Conservation (phyloP, 2,888 invertebrate species). For the Thecocarcelia acutangulata region DNA sequence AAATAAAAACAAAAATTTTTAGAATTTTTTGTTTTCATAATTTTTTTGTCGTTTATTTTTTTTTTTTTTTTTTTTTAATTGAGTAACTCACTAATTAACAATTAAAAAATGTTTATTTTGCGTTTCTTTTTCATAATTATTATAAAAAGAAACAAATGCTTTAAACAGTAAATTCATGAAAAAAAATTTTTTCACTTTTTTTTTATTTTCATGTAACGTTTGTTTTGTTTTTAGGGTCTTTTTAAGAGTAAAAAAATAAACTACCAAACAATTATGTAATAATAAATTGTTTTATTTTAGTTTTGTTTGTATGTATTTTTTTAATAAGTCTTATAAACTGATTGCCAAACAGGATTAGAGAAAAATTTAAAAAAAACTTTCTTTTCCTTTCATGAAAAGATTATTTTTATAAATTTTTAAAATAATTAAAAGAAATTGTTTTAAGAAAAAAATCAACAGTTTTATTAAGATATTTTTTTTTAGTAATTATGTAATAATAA, state of each 20-base stretch:
- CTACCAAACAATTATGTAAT: constrained; percentile 39
- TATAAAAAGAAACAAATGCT: constrained; percentile 62
- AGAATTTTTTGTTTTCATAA: constrained; percentile 31
- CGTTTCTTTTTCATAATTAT: constrained; percentile 20
- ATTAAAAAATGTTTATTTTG: constrained; percentile 40
- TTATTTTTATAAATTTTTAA: constrained; percentile 16
- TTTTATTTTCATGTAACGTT: constrained; percentile 24
- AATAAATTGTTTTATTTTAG: constrained; percentile 36
- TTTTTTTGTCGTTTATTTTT: too few relatives aligned
- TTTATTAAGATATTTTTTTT: constrained; percentile 59
- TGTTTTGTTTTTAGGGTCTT: constrained; percentile 30
- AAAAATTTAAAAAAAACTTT: constrained; percentile 43
- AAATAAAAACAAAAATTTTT: constrained; percentile 41
- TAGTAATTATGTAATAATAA: constrained; percentile 47
- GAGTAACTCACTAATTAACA: constrained; percentile 67
- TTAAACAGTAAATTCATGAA: constrained; percentile 61
- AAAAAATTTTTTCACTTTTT: constrained; percentile 37
- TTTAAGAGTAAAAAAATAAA: constrained; percentile 61
- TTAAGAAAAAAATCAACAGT: constrained; percentile 65
- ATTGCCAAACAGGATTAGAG: constrained; percentile 68
- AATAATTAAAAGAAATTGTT: constrained; percentile 43
- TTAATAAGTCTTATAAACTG: constrained; percentile 67
- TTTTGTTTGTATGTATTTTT: constrained; percentile 36
- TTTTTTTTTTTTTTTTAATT: constrained; percentile 47
- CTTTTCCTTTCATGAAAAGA: constrained; percentile 18